These are phyloP conservation scores for Drosophila limbata DNA, from an alignment of 2,888 invertebrate species.

Conservation along the genomic window DNA sequence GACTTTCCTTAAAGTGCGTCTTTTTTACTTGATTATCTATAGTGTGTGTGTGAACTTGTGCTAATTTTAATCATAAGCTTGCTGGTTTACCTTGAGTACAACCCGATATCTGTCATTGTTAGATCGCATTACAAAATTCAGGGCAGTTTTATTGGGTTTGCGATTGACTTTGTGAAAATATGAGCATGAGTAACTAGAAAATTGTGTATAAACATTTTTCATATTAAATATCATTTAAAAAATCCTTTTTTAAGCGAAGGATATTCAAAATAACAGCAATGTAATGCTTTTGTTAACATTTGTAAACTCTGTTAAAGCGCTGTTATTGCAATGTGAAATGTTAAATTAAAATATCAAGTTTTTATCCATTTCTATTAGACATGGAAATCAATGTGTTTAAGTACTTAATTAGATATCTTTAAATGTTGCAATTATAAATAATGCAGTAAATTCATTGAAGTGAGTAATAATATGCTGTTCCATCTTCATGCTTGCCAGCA, in stretches of 20 bases:
- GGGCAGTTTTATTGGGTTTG: constrained; percentile 5
- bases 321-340: not conserved
- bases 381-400: constrained; percentile 8
- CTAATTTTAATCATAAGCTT: constrained; percentile 2
- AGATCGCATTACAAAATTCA: constrained; percentile 44
- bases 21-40: constrained; percentile 1
- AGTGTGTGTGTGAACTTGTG: constrained; percentile 11
- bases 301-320: not conserved
- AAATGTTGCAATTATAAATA: constrained; percentile 12
- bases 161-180: not conserved
- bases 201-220: not conserved
- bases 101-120: constrained; percentile 24
- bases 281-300: too few species aligned
- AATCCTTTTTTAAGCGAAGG: not conserved
- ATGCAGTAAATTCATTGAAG: constrained; percentile 15
- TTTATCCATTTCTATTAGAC: constrained; percentile 4
- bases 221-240: not conserved
- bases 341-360: not conserved
- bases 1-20: constrained; percentile 17
- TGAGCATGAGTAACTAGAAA: not conserved
- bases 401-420: constrained; percentile 3
- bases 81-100: constrained; percentile 45
- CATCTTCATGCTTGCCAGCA: not conserved
- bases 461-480: constrained; percentile 10
- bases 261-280: not conserved